Evolutionary conservation across 2,888 invertebrate genomes (phyloP), one percentile per base, ranked within the genome.

Genomic region (Pristionchus mayeri): DNA sequence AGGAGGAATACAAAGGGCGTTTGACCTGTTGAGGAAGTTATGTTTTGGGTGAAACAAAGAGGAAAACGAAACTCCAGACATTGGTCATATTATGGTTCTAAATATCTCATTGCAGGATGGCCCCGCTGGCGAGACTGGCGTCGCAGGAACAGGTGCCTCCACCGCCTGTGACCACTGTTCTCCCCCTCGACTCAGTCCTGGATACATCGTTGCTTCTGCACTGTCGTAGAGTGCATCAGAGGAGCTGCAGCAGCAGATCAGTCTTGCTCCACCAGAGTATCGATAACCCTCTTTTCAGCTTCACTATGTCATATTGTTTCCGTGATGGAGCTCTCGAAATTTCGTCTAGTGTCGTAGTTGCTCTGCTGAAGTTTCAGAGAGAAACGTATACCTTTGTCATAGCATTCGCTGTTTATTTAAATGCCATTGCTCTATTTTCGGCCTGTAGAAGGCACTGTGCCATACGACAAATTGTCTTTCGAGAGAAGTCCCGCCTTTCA

Each of bases 131-230:
- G 81, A 48, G 60, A 24, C 24, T 16, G 81, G 81, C 1, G 2
- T 18, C 6, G 3, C 81, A 4, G 81, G 81, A 3, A 27, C 54
- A 0, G 80, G 81, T 0, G 48, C 30, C 0, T 16, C 30, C 0
- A 18, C 63, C 18, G 44, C 63, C 0, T 82, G 81, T 40, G 81
- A 63, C 27, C 81, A 82, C 63, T 82, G 81, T 24, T 21, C 81
- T 7, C 63, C 34, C 3, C 81, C 81, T 24, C 81, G 81, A 21
- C 63, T 82, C 81, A 44, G 44, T 48, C 81, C 81, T 6, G 81
- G 81, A 44, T 82, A 82, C 37, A n/a, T 82, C 63, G 48, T 82
- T 7, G 50, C 76, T 44, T 7, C 67, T 21, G 67, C 37, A 67
- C 67, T 24, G 57, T 60, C 57, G 57, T 60, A 60, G 57, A 30